These are phyloP conservation scores for Aethes cnicana DNA, from an alignment of 2,888 invertebrate genomes.

Conservation along the genomic window DNA sequence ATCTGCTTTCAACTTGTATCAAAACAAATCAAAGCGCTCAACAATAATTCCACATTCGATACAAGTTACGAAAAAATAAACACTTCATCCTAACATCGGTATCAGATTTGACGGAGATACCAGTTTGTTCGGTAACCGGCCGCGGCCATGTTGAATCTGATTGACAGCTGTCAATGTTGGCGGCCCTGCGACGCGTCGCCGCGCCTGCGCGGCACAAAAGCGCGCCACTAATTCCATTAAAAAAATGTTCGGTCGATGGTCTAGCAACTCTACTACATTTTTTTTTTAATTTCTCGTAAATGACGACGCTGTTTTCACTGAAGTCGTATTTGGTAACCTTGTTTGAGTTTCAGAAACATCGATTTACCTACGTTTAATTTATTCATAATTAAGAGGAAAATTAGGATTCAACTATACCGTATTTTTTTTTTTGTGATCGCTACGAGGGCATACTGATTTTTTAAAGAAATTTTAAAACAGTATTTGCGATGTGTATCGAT, in stretches of 20 bases:
- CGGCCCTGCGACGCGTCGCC: constrained; percentile 77
- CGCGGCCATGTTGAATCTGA: constrained; percentile 78
- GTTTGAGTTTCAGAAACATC: no score
- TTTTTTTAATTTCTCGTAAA: constrained; percentile 34
- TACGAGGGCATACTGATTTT: no score
- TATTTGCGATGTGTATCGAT: no score
- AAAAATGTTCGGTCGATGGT: constrained; percentile 37
- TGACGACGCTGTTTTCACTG: constrained; percentile 19
- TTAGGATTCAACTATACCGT: no score
- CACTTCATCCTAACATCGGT: constrained; percentile 23
- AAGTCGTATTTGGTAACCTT: not conserved
- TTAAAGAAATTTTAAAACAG: no score
- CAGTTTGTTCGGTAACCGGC: constrained; percentile 64
- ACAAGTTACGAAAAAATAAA: constrained; percentile 24
- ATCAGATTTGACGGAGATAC: constrained; percentile 61
- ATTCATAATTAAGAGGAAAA: no score
- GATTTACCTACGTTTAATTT: no score
- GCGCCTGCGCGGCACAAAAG: constrained; percentile 63
- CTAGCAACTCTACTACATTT: constrained; percentile 22
- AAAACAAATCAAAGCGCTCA: not conserved
- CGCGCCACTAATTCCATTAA: constrained; percentile 63
- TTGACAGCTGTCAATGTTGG: constrained; percentile 82
- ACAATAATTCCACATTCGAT: constrained; percentile 10
- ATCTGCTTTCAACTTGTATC: not conserved
- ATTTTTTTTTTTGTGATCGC: no score